These are phyloP conservation scores for Anniella stebbinsi DNA, from an alignment of 2,797 vertebrate genomes.

Conservation along the genomic window DNA sequence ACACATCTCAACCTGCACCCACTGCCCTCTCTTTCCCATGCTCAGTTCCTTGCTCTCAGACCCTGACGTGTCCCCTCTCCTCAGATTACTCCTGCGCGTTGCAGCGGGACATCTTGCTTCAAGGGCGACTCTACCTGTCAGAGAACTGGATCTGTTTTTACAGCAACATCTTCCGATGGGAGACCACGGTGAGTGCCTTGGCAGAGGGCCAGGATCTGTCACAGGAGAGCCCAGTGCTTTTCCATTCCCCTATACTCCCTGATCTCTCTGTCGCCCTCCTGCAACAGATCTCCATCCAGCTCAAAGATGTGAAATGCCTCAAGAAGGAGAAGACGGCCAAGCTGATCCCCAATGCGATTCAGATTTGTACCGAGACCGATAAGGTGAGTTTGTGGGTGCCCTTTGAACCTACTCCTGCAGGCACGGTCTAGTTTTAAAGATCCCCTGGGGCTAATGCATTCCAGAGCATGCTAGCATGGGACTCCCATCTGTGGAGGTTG, in stretches of 20 bases:
- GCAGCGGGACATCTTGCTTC: conserved; percentile 93
- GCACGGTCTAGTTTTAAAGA: not conserved
- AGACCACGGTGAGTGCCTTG: conserved; percentile 85
- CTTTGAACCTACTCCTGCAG: no score
- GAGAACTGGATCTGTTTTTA: conserved; percentile 96
- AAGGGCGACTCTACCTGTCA: conserved; percentile 91
- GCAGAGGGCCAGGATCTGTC: no score
- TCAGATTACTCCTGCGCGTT: conserved; percentile 93
- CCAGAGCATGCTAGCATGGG: not conserved
- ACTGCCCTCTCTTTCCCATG: not conserved
- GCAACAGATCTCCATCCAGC: conserved; percentile 88
- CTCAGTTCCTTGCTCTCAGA: not conserved
- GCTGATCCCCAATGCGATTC: conserved; percentile 93
- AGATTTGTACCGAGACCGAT: conserved; percentile 91
- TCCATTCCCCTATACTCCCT: not conserved
- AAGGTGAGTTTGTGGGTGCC: conserved; percentile 74
- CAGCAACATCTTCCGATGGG: conserved; percentile 96
- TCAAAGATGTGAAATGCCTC: conserved; percentile 90
- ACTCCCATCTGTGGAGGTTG: not conserved
- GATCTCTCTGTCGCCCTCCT: not conserved
- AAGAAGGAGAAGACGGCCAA: conserved; percentile 95
- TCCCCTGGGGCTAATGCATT: no score
- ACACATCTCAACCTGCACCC: no score
- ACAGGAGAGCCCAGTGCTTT: not conserved
- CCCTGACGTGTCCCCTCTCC: not conserved